Percentiles rank a stretch among this genome's conserved stretches.
Conservation (phyloP, 2,888 invertebrate species). For the Agonopterix heracliana region DNA sequence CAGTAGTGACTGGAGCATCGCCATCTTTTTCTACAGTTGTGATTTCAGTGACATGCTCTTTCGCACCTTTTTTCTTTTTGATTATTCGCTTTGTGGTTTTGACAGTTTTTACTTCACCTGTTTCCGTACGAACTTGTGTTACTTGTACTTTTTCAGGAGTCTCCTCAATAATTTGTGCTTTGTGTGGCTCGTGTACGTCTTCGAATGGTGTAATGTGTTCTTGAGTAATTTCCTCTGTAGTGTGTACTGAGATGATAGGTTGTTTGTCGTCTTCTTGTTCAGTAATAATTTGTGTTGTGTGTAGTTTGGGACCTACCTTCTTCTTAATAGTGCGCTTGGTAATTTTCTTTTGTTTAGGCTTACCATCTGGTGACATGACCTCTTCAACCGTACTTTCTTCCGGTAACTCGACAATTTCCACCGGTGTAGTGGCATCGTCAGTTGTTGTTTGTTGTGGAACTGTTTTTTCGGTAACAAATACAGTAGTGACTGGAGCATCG, state of each 20-base stretch:
- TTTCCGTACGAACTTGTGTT: slow-evolving; percentile 43
- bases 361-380: neutral
- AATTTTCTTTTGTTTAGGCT: too few relatives aligned
- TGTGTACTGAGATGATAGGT: too few relatives aligned
- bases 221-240: too few relatives aligned
- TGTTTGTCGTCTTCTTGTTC: too few relatives aligned
- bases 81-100: slow-evolving; percentile 19
- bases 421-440: slow-evolving; percentile 32
- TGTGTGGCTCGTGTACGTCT: neutral
- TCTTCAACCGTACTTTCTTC: slow-evolving; percentile 16
- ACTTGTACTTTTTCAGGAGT: slow-evolving; percentile 32
- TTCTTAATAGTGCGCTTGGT: too few relatives aligned
- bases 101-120: slow-evolving; percentile 22
- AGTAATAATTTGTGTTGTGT: too few relatives aligned
- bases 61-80: slow-evolving; percentile 29
- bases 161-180: slow-evolving; percentile 19
- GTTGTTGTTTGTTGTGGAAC: slow-evolving; percentile 7
- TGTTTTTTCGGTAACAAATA: too few relatives aligned
- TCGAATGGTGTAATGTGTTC: too few relatives aligned
- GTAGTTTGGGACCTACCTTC: too few relatives aligned
- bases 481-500: too few relatives aligned
- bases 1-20: slow-evolving; percentile 16
- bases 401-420: slow-evolving; percentile 21
- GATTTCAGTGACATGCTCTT: slow-evolving; percentile 23
- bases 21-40: slow-evolving; percentile 17